Evolutionary conservation across 2,888 invertebrate species (phyloP), one percentile per base, ranked within the genome.

Genomic region (Pseudococcus jackbeardsleyi): DNA sequence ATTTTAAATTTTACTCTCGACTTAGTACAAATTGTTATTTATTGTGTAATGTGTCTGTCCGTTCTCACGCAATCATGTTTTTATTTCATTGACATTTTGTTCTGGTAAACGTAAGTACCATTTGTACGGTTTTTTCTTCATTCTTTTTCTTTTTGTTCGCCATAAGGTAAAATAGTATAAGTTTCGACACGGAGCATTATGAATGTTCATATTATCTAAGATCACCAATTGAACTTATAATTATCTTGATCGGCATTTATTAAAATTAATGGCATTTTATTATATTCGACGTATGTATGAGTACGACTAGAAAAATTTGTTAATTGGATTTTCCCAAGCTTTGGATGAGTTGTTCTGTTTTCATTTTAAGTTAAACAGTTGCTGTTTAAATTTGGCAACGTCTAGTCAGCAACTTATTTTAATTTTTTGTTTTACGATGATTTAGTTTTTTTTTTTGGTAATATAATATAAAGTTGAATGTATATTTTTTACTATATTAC

Each of bases 11-110:
- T n/a, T 82, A 26, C 12, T 72, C 48, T 19, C 11, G 50, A 26
- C 72, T 54, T 88, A 87, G 88, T 88, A 82, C 88, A 88, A 88
- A 48, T 88, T 88, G 88, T 88, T 88, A 88, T 88, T 88, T 88
- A 82, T 88, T 88, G 42, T 88, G 79, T 88, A 79, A 82, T 82
- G 17, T 54, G 33, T 87, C 64, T 50, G 17, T 88, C 50, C 11
- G 79, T 46, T 82, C 22, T 82, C 19, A 82, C 12, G 79, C 11
- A 82, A 46, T 82, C 42, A 82, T 42, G 79, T 82, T 46, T 19
- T 46, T 42, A 46, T 9, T 42, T 42, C 9, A 15, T 11, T 82
- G 22, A 82, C 46, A 19, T 82, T 42, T 42, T 46, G n/a, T 82
- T 11, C 19, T 22, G 42, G 9, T 8, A 42, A 42, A 42, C 42